Base-by-base conservation (phyloP, 2,113 vertebrate species). In the Perognathus longimembris region DNA sequence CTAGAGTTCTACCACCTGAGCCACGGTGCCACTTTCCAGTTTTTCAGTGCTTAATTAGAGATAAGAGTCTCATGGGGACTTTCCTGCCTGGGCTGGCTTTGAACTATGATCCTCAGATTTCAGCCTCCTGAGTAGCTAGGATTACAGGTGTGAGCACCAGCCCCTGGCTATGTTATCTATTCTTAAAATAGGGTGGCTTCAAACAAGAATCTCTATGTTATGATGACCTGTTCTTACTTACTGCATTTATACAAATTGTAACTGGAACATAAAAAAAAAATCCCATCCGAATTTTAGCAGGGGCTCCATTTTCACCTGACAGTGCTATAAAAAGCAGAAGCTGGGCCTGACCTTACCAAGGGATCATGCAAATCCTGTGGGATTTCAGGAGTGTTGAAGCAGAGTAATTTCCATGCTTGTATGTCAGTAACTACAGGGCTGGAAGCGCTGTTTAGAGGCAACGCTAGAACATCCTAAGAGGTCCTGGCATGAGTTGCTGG, bases 241-340 rank as follows among this genome's bases (percentile, higher is more conserved):
- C 7, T 54, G 32, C 89, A 21, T 69, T 76, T 89, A 28, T 63
- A 50, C 14, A 54, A 11, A 75, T 63, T 42, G 28, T 36, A 85
- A n/a, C 71, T 24, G 54, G 57, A 85, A 61, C 6, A 88, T 89
- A 75, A 88, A 90, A n/a, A 89, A 57, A 88, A 90, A 89, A 63
- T 71, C 73, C 76, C 57, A n/a, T 40, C 22, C 11, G 67, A 69
- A 75, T 80, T 61, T 57, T 61, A 75, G 67, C 76, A 59, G 36
- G 63, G 61, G 59, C 64, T 92, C 87, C 26, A 40, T 61, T 73
- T 92, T 77, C 40, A 90, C 45, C 38, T 57, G 71, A 26, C 67
- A 45, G 26, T 74, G 84, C 38, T 84, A 88, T 40, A 59, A 91
- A 88, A 71, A 87, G 70, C 36, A 26, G 24, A 88, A 75, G 3